Conservation (phyloP, 2,888 invertebrate genomes). For the Globia sparganii region DNA sequence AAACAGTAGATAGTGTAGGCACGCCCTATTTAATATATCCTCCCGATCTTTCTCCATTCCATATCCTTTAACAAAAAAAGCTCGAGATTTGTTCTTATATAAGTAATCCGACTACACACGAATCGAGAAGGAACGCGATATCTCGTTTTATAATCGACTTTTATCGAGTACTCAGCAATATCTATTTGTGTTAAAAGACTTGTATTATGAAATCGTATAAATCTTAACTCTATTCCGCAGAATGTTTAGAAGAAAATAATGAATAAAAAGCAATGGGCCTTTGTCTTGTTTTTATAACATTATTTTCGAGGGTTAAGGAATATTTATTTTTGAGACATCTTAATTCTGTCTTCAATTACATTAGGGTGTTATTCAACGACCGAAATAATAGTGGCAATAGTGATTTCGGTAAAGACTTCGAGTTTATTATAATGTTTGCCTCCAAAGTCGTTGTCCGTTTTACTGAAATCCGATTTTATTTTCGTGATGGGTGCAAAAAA, state of each 20-base stretch:
- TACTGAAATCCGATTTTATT: slow-evolving; percentile 59
- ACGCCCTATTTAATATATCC: slow-evolving; percentile 47
- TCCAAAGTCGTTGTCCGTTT: slow-evolving; percentile 56
- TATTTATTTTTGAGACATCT: slow-evolving; percentile 31
- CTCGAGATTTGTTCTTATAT: slow-evolving; percentile 9
- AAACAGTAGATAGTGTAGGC: neutral
- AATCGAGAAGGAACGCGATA: slow-evolving; percentile 51
- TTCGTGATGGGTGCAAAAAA: slow-evolving; percentile 46
- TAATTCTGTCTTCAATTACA: slow-evolving; percentile 38
- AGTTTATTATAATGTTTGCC: slow-evolving; percentile 55
- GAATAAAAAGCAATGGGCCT: slow-evolving; percentile 59
- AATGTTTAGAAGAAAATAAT: slow-evolving; percentile 59
- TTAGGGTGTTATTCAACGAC: slow-evolving; percentile 44
- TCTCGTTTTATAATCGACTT: slow-evolving; percentile 54
- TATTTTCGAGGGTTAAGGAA: slow-evolving; percentile 32
- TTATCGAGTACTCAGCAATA: slow-evolving; percentile 48
- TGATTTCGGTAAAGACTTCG: slow-evolving; percentile 48
- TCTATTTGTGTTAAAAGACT: slow-evolving; percentile 59
- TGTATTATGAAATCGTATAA: slow-evolving; percentile 56
- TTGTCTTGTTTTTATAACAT: slow-evolving; percentile 33
- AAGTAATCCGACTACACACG: slow-evolving; percentile 23
- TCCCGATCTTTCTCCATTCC: neutral
- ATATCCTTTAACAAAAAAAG: slow-evolving; percentile 3
- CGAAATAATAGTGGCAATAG: slow-evolving; percentile 46
- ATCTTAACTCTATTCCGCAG: slow-evolving; percentile 38